Evolutionary conservation across 2,888 invertebrate genomes (phyloP), one percentile per base, ranked within the genome.

Genomic region (Luffia ferchaultella): DNA sequence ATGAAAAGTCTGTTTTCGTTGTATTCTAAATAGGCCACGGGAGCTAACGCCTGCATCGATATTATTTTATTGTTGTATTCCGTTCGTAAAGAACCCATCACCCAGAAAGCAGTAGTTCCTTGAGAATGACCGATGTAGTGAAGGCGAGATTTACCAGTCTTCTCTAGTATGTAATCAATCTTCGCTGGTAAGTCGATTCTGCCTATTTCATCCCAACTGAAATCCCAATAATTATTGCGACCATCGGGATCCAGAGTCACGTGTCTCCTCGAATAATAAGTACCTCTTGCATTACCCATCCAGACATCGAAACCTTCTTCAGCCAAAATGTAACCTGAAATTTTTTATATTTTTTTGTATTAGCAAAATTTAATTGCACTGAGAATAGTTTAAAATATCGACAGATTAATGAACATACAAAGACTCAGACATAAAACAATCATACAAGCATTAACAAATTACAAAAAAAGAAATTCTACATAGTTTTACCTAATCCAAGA

Each of bases 401-500:
- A n/a, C n/a, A n/a, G n/a, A n/a, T n/a, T n/a, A n/a, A n/a, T n/a
- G n/a, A n/a, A n/a, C n/a, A n/a, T n/a, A n/a, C n/a, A n/a, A n/a
- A n/a, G n/a, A n/a, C n/a, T n/a, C n/a, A n/a, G n/a, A n/a, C n/a
- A n/a, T n/a, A n/a, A n/a, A n/a, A n/a, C n/a, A n/a, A n/a, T n/a
- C n/a, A n/a, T n/a, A n/a, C n/a, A n/a, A n/a, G n/a, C n/a, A n/a
- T n/a, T n/a, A n/a, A n/a, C n/a, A n/a, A n/a, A n/a, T n/a, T n/a
- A n/a, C n/a, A n/a, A n/a, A n/a, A n/a, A n/a, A n/a, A n/a, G n/a
- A n/a, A n/a, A n/a, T n/a, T n/a, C n/a, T n/a, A n/a, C n/a, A n/a
- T n/a, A n/a, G n/a, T n/a, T n/a, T 61, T 66, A 87, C 88, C 88
- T 5, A 90, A 67, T 18, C 86, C 86, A 52, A 82, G 85, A 52